phyloP scores from a whole-genome alignment of 1,140 invertebrate genomes.

The Penaeus indicus region DNA sequence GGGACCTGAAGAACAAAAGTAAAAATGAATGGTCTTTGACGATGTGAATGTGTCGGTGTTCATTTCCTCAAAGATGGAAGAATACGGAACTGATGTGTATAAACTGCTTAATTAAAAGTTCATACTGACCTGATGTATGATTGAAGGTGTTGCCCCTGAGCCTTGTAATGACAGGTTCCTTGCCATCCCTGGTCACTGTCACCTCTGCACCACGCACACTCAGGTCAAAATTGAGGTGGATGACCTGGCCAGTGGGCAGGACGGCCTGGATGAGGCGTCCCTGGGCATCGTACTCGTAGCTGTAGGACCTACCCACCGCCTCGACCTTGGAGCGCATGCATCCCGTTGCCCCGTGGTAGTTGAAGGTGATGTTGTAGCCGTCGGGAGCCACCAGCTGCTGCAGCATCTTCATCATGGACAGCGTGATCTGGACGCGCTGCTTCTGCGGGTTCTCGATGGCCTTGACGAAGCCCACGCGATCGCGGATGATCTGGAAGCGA shows the following conservation, averaged over 20 bases:
- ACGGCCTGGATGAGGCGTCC: slow-evolving; percentile 90
- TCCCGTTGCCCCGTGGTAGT: slow-evolving; percentile 69
- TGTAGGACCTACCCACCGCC: slow-evolving; percentile 90
- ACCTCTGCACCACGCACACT: slow-evolving; percentile 91
- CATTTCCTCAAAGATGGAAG: not conserved
- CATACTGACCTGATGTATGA: slow-evolving; percentile 51
- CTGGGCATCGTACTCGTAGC: slow-evolving; percentile 96
- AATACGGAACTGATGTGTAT: not conserved
- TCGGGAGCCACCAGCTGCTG: slow-evolving; percentile 62
- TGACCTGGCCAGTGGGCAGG: slow-evolving; percentile 91
- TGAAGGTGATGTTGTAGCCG: slow-evolving; percentile 66
- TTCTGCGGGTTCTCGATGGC: slow-evolving; percentile 66
- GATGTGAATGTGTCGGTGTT: no score
- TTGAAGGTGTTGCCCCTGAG: slow-evolving; percentile 89
- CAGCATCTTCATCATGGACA: slow-evolving; percentile 58
- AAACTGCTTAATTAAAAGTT: not conserved
- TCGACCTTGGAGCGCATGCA: slow-evolving; percentile 89
- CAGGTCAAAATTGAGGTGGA: slow-evolving; percentile 86
- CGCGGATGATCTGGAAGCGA: slow-evolving; percentile 89
- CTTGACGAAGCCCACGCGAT: slow-evolving; percentile 74
- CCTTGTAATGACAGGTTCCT: slow-evolving; percentile 84
- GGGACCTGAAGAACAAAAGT: slow-evolving; percentile 76
- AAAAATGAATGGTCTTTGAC: not conserved
- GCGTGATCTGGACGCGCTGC: slow-evolving; percentile 55
- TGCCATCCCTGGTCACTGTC: slow-evolving; percentile 84